Evolutionary conservation across 1,140 invertebrate genomes (phyloP), one percentile per base, ranked within the genome.

Genomic region (Psix sp.): DNA sequence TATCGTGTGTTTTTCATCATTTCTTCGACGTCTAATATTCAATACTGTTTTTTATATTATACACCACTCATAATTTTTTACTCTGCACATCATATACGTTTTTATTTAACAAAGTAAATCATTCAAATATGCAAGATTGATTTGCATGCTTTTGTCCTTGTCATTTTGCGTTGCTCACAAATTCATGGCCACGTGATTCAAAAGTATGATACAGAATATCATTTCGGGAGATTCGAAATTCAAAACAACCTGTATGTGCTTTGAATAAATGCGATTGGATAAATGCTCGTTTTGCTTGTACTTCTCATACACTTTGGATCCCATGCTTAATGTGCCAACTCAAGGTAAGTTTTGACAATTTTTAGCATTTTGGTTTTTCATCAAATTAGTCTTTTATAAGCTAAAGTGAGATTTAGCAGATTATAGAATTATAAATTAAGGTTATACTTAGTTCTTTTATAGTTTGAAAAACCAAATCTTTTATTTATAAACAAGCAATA

Each of bases 141-240:
- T 70, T 49, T 65, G 68, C 68, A 72, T 72, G 68, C 38, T 65
- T 65, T 59, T 52, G 52, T 72, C 68, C 57, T 72, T 72, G 59
- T 72, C 35, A 49, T 59, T 60, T 59, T 72, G 59, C 52, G 45
- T 65, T 65, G 33, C 46, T 59, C 51, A 65, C 24, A 38, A 54
- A 7, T 65, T n/a, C 51, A 59, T 60, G 52, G 39, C 46, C 13
- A 49, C 13, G 11, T 56, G 57, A 72, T 29, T 52, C 56, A 39
- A 62, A 49, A 62, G 49, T 62, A 56, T 56, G 16, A 43, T 59
- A 52, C 45, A 68, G 46, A 31, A 29, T 43, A 24, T 46, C 6
- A 42, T 48, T 46, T 51, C 31, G 21, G 18, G n/a, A 6, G 0
- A 11, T 24, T 10, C 5, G 11, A 38, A 29, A 24, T 18, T 29